These are phyloP conservation scores for Lepisosteus osseus DNA, from an alignment of 2,113 vertebrate genomes.

Conservation along the genomic window DNA sequence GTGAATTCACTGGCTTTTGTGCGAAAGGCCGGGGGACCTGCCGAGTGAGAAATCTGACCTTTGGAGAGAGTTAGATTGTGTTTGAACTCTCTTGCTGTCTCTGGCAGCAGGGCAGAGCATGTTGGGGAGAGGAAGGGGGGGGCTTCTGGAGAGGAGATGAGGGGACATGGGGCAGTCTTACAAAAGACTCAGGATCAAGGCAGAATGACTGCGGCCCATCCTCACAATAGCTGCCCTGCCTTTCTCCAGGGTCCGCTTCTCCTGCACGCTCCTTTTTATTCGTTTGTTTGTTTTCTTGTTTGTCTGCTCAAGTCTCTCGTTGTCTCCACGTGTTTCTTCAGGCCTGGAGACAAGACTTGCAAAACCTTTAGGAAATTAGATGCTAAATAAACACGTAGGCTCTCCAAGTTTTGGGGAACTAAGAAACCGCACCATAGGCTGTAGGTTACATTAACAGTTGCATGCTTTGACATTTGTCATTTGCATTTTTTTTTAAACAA, in stretches of 20 bases:
- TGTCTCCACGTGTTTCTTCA: too few relatives aligned
- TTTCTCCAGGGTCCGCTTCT: slow-evolving; percentile 38
- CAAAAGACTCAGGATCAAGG: slow-evolving; percentile 24
- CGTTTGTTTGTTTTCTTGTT: slow-evolving; percentile 44
- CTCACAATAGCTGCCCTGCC: slow-evolving; percentile 1
- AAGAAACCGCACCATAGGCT: too few relatives aligned
- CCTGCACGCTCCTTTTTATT: background rate
- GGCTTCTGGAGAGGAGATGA: background rate
- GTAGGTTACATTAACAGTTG: too few relatives aligned
- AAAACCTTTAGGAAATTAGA: too few relatives aligned
- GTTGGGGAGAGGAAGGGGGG: slow-evolving; percentile 17
- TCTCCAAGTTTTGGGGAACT: too few relatives aligned
- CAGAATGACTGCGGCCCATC: slow-evolving; percentile 11
- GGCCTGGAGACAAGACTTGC: too few relatives aligned
- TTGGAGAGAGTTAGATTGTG: slow-evolving; percentile 58
- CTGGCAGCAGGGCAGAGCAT: slow-evolving; percentile 42
- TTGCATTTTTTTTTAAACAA: too few relatives aligned
- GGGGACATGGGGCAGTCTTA: slow-evolving; percentile 26
- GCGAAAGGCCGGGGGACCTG: slow-evolving; percentile 54
- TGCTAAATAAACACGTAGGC: too few relatives aligned
- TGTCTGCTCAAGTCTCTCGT: slow-evolving; percentile 30
- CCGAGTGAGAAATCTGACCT: slow-evolving; percentile 63
- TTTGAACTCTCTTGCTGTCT: slow-evolving; percentile 67
- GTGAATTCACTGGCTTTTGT: slow-evolving; percentile 71
- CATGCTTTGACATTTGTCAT: too few relatives aligned